Conservation (phyloP, 2,113 vertebrate genomes). For the Pseudorectes ferrugineus region DNA sequence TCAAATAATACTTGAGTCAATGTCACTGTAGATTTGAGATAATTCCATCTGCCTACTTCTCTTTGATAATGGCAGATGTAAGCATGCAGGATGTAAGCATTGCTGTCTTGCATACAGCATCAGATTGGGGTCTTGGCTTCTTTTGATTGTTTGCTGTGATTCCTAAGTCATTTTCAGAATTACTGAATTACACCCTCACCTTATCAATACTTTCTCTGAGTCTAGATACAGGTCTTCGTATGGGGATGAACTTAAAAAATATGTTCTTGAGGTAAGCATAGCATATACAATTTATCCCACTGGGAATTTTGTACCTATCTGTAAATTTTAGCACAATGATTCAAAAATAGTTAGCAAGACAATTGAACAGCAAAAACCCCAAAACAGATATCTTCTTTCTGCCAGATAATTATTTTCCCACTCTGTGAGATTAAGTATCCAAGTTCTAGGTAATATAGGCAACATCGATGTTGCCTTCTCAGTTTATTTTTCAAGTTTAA, state of each 20-base stretch:
- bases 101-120: background rate
- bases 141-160: background rate
- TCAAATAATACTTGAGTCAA: background rate
- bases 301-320: background rate
- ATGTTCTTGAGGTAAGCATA: background rate
- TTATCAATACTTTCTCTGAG: background rate
- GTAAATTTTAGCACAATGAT: background rate
- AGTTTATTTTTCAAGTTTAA: background rate
- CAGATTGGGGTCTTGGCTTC: background rate
- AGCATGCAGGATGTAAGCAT: background rate
- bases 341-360: background rate
- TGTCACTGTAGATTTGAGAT: background rate
- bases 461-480: background rate
- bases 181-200: background rate
- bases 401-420: background rate
- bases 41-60: background rate
- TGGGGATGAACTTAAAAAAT: background rate
- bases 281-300: background rate
- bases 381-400: background rate
- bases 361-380: background rate
- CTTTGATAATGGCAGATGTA: background rate
- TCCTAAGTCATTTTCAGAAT: background rate
- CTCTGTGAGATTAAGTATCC: background rate
- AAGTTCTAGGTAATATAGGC: background rate
- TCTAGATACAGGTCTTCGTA: background rate